Percentiles rank a stretch among this genome's conserved stretches.
Conservation (phyloP, 2,113 vertebrate species). For the Gnathonemus echidnorhynchus region DNA sequence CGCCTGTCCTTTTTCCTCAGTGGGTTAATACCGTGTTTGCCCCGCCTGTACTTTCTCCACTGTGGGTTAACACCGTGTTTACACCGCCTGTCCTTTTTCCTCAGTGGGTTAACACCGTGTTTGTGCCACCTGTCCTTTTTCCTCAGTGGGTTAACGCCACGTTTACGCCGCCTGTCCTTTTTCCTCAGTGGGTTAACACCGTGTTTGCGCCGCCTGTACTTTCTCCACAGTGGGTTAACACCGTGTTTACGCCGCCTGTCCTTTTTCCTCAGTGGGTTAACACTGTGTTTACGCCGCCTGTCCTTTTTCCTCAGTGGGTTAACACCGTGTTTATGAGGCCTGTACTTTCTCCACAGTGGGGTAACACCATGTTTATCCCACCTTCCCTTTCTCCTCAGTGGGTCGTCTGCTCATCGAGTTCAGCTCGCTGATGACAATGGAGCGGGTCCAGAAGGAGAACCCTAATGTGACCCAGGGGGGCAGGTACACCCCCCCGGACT, state of each 20-base stretch:
- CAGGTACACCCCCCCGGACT: constrained; percentile 81
- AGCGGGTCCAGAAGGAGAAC: constrained; percentile 92
- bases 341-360: neutral
- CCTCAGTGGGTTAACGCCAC: too few species aligned
- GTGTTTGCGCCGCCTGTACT: neutral
- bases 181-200: too few species aligned
- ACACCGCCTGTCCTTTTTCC: too few species aligned
- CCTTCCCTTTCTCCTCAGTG: constrained; percentile 58
- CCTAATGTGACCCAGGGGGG: constrained; percentile 88
- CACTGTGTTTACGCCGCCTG: neutral
- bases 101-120: too few species aligned
- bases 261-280: neutral
- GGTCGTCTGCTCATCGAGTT: constrained; percentile 95
- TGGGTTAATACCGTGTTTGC: too few species aligned
- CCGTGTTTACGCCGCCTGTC: neutral
- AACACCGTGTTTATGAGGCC: neutral
- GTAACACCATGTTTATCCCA: neutral
- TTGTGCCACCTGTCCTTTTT: too few species aligned
- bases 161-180: too few species aligned
- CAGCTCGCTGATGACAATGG: constrained; percentile 93
- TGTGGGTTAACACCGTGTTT: too few species aligned
- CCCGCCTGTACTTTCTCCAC: too few species aligned
- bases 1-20: too few species aligned
- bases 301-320: neutral
- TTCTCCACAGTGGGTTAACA: neutral